Evolutionary conservation across 2,113 vertebrate species (phyloP).

Genomic region (Leucopsar rothschildi): DNA sequence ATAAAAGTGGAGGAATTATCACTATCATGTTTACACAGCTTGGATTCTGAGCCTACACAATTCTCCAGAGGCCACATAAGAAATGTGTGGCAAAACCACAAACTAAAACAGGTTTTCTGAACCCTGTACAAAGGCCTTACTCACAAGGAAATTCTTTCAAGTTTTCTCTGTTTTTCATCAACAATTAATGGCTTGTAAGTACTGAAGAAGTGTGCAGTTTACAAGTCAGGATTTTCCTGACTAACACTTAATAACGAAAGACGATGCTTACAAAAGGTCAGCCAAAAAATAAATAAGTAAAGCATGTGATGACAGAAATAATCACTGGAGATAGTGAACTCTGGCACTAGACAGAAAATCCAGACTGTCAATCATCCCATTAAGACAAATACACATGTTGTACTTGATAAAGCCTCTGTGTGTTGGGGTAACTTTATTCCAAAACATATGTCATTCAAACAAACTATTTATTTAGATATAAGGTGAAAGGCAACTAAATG

Average conservation of each 20-base stretch:
- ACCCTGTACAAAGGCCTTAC: not conserved
- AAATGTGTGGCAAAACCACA: not conserved
- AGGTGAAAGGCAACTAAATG: not conserved
- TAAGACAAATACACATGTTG: not conserved
- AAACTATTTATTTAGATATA: not conserved
- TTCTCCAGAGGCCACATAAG: not conserved
- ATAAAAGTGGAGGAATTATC: not conserved
- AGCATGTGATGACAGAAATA: conserved; percentile 25
- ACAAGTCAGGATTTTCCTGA: not conserved
- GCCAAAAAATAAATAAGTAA: conserved; percentile 12
- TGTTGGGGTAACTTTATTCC: not conserved
- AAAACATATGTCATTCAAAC: not conserved
- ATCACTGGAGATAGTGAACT: not conserved
- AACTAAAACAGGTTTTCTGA: not conserved
- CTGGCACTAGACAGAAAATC: not conserved
- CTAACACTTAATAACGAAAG: not conserved
- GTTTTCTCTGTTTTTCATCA: not conserved
- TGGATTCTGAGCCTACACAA: not conserved
- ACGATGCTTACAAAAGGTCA: not conserved
- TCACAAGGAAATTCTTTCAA: not conserved
- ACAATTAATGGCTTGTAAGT: not conserved
- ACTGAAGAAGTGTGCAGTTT: not conserved
- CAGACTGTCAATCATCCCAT: not conserved
- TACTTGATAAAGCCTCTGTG: not conserved
- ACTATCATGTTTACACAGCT: not conserved